Evolutionary conservation across 2,888 invertebrate species (phyloP).

Genomic region (Tineola bisselliella): DNA sequence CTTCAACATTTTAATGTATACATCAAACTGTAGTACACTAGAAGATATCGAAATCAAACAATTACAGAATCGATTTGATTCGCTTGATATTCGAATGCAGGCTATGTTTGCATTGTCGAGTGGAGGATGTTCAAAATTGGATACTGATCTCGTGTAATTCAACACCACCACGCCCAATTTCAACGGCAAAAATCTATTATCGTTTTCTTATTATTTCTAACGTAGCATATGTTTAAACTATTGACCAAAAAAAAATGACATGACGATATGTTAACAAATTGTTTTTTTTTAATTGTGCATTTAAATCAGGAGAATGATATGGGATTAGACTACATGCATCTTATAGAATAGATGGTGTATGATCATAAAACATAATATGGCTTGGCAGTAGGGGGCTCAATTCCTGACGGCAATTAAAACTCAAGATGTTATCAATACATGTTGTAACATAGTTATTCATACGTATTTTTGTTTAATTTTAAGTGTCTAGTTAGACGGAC

Average conservation of each 20-base stretch:
- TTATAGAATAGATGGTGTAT: too few relatives aligned
- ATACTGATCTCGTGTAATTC: constrained; percentile 8
- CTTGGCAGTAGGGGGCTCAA: too few relatives aligned
- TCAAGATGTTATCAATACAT: background rate
- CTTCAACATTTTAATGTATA: too few relatives aligned
- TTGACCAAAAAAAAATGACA: too few relatives aligned
- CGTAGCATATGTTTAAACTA: too few relatives aligned
- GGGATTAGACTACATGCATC: too few relatives aligned
- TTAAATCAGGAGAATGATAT: too few relatives aligned
- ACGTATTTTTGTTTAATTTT: constrained; percentile 1
- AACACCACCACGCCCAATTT: background rate
- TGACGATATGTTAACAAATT: too few relatives aligned
- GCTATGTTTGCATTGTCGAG: constrained; percentile 12
- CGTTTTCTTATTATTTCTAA: too few relatives aligned
- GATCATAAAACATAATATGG: too few relatives aligned
- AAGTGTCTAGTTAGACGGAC: constrained; percentile 13
- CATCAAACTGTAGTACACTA: background rate
- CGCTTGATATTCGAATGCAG: constrained; percentile 5
- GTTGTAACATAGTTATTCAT: background rate
- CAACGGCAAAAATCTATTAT: background rate
- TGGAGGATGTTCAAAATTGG: constrained; percentile 9
- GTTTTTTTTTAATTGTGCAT: too few relatives aligned
- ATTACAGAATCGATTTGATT: background rate
- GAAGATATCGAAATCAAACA: constrained; percentile 5
- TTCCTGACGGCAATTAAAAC: too few relatives aligned